phyloP scores from a whole-genome alignment of 2,113 vertebrate genomes.

The Phyllostomus hastatus region DNA sequence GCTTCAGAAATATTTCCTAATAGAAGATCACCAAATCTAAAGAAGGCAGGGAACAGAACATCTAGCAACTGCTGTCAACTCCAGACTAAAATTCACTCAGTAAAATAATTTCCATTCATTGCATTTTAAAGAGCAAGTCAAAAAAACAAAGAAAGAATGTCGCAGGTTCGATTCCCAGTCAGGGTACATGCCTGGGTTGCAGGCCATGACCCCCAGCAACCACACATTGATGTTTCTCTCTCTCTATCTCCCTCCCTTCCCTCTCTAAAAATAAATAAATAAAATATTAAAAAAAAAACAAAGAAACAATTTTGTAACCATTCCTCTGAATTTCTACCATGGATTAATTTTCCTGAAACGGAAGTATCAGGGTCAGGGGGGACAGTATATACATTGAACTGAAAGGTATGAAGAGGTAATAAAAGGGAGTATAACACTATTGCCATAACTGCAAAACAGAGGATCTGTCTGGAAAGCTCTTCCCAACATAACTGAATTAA shows the following conservation, averaged over 20 bases:
- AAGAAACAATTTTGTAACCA: background rate
- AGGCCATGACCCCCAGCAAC: no score
- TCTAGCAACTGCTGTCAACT: background rate
- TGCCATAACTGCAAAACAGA: background rate
- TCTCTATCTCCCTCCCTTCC: no score
- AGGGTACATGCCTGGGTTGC: no score
- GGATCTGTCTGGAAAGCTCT: background rate
- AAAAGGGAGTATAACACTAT: background rate
- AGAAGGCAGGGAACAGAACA: background rate
- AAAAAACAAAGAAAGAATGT: background rate
- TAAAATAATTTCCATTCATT: background rate
- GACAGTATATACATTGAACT: background rate
- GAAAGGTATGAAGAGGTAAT: background rate
- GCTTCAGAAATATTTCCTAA: background rate
- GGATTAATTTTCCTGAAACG: background rate
- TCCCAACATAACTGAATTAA: background rate
- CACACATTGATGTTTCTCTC: no score
- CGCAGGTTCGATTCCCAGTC: no score
- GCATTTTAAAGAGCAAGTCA: background rate
- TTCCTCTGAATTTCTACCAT: background rate
- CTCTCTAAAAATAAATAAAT: no score
- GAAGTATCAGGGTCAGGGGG: rapidly evolving
- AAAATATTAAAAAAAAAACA: background rate
- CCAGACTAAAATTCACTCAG: background rate
- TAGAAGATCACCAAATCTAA: background rate